These are phyloP conservation scores for Clarias gariepinus DNA, from an alignment of 2,113 vertebrate species.

Conservation along the genomic window DNA sequence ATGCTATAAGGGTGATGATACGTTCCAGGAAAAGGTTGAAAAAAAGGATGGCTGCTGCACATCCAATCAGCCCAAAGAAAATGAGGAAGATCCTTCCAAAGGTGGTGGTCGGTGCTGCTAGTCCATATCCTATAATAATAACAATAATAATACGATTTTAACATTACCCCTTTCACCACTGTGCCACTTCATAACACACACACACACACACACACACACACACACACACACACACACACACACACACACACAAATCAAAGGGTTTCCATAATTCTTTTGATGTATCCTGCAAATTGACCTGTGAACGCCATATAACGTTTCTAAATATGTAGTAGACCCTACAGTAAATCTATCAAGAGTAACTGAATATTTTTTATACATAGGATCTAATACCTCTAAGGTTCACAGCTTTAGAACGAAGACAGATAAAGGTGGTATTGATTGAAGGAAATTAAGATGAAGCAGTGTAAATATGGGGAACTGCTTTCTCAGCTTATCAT, in stretches of 20 bases:
- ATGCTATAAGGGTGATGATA: conserved; percentile 58
- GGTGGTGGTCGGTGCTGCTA: conserved; percentile 63
- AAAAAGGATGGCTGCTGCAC: conserved; percentile 65
- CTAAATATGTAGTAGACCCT: background rate
- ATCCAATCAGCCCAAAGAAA: conserved; percentile 68
- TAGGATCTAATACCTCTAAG: background rate
- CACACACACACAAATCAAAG: background rate
- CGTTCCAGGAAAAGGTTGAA: conserved; percentile 64
- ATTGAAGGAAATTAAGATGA: background rate
- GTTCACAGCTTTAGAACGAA: background rate
- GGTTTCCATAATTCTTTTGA: background rate
- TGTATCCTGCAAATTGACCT: background rate
- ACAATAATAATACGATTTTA: too few relatives aligned
- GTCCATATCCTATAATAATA: conserved; percentile 63
- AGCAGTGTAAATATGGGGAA: background rate
- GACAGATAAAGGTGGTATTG: background rate
- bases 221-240: background rate
- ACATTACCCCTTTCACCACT: background rate
- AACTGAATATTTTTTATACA: background rate
- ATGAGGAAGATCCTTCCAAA: conserved; percentile 66
- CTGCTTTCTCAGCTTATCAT: background rate
- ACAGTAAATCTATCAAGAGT: background rate
- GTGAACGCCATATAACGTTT: background rate
- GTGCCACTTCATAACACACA: background rate
- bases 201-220: background rate